These are phyloP conservation scores for Cryptus armator DNA, from an alignment of 2,888 invertebrate species.

Conservation along the genomic window DNA sequence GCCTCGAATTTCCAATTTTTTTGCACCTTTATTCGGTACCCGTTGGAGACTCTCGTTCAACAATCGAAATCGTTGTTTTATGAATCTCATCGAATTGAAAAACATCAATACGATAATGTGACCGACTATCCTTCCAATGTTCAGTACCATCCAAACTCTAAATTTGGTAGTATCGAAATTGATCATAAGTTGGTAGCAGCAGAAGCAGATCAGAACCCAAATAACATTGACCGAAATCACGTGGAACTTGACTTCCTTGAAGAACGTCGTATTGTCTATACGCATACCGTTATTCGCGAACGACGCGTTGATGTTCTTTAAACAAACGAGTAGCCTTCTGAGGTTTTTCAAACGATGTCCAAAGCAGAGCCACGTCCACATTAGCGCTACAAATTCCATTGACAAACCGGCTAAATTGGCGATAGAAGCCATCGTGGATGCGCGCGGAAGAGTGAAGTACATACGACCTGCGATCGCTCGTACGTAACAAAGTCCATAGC, in stretches of 20 bases:
- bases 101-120: conserved; percentile 24
- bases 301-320: neutral
- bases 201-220: conserved; percentile 4
- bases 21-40: neutral
- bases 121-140: conserved; percentile 7
- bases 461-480: conserved; percentile 6
- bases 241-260: conserved; percentile 8
- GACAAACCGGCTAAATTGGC: conserved; percentile 29
- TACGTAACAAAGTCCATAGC: conserved; percentile 5
- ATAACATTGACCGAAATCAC: neutral
- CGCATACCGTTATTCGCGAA: conserved; percentile 1
- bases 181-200: neutral
- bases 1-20: neutral
- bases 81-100: conserved; percentile 21
- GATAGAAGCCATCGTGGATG: conserved; percentile 30
- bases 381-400: conserved; percentile 28
- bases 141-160: conserved; percentile 13
- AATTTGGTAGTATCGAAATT: neutral
- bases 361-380: conserved; percentile 7
- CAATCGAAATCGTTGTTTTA: conserved; percentile 37
- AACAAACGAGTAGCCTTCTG: neutral
- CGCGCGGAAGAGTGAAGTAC: conserved; percentile 8
- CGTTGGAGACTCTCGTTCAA: conserved; percentile 42
- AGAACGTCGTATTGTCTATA: neutral
- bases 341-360: conserved; percentile 13